Base-by-base conservation (phyloP, 2,888 invertebrate species). In the Pristionchus japonicus region DNA sequence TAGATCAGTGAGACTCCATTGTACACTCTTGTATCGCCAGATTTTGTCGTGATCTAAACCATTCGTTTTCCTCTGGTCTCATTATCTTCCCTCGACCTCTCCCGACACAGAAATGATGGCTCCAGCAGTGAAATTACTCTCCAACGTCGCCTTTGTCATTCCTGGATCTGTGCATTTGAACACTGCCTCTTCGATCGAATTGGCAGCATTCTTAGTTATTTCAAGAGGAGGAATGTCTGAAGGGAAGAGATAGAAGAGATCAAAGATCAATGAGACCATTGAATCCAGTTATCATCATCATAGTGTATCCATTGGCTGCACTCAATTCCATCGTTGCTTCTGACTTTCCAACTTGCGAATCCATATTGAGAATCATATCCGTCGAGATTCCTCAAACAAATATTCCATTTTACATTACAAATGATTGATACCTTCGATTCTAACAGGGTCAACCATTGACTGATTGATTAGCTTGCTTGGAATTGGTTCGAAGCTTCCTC, bases 211-310 rank as follows among this genome's bases (percentile, higher is more conserved):
- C 82, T 83, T 34, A 15, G 61, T 9, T 3, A 88, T 61, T 2
- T 37, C 20, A 6, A 88, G 49, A 43, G 57, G 82, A 47, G 82
- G 47, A 4, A 83, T 70, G 40, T 88, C 88, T 88, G 23, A 87
- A 57, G 23, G 34, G 31, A 2, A 34, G n/a, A 49, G 37, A 43
- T 31, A 9, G n/a, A 13, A 23, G 27, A 87, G n/a, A 57, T 6
- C 23, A 20, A n/a, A 7, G 23, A 74, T 31, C 4, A 52, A 23
- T 17, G 7, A 31, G 1, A 49, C 88, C 88, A 20, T 43, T n/a
- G n/a, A 77, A 88, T 70, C 88, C 88, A 37, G 86, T 88, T 9
- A 77, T 40, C 52, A 88, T 74, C 74, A 77, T 84, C 84, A 88
- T 77, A 3, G 57, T 37, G 17, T 61, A 37, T 57, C 61, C 86